phyloP scores from a whole-genome alignment of 2,113 vertebrate species.

The Lates calcarifer region DNA sequence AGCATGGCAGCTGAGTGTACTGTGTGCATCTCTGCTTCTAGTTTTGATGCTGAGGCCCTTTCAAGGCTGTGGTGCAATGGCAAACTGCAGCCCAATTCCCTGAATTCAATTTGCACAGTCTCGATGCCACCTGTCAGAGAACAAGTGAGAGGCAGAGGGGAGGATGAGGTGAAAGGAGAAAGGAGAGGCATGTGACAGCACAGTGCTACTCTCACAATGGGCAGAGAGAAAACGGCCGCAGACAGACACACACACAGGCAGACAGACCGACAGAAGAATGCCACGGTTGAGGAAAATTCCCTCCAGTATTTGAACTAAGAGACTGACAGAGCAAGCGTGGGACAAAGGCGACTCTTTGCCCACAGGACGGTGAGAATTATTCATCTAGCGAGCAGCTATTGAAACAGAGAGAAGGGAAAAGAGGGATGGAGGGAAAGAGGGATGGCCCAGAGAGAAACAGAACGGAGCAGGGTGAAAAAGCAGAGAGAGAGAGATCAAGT shows the following conservation, averaged over 20 bases:
- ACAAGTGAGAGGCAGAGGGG: constrained; percentile 50
- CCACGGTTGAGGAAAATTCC: constrained; percentile 30
- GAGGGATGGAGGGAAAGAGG: constrained; percentile 31
- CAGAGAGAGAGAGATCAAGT: constrained; percentile 45
- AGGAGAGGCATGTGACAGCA: constrained; percentile 73
- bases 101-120: constrained; percentile 74
- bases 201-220: constrained; percentile 71
- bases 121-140: constrained; percentile 66
- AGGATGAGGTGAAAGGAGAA: constrained; percentile 49
- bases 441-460: constrained; percentile 41
- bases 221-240: constrained; percentile 62
- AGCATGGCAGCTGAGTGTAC: constrained; percentile 23
- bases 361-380: constrained; percentile 57
- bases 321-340: constrained; percentile 30
- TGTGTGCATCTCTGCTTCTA: constrained; percentile 8
- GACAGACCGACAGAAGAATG: constrained; percentile 32
- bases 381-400: constrained; percentile 55
- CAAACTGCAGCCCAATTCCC: constrained; percentile 47
- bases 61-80: constrained; percentile 53
- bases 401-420: constrained; percentile 37
- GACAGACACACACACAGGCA: constrained; percentile 20
- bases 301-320: constrained; percentile 18
- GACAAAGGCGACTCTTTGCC: constrained; percentile 56
- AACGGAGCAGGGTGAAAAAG: constrained; percentile 22
- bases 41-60: constrained; percentile 30